Percentiles rank a stretch among this genome's conserved stretches.
Evolutionary conservation across 2,113 vertebrate genomes (phyloP).

Genomic region (Struthidea cinerea): DNA sequence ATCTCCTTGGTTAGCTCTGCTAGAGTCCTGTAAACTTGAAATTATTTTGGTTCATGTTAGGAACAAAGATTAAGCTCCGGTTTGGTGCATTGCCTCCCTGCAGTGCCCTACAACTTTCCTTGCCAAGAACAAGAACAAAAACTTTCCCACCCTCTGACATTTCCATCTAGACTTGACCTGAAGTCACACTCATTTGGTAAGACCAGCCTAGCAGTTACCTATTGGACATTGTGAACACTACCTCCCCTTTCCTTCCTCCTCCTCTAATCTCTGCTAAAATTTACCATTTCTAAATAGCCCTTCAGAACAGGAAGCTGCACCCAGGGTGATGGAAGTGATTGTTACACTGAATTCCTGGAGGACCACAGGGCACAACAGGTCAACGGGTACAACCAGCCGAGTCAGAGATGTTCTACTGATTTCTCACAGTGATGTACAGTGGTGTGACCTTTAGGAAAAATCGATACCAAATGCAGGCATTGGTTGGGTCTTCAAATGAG

Average conservation of each 20-base stretch:
- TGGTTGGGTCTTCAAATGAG: not conserved
- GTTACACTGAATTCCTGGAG: not conserved
- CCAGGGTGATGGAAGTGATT: not conserved
- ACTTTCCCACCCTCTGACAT: not conserved
- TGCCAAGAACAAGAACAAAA: not conserved
- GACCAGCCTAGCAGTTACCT: not conserved
- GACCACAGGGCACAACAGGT: not conserved
- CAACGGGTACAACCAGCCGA: not conserved
- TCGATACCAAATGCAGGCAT: not conserved
- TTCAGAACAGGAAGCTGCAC: not conserved
- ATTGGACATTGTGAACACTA: not conserved
- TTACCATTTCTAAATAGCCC: not conserved
- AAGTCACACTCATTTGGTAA: not conserved
- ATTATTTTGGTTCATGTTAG: not conserved
- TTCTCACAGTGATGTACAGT: not conserved
- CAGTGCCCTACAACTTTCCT: not conserved
- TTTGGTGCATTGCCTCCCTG: not conserved
- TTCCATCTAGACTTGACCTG: not conserved
- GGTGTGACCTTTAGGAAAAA: not conserved
- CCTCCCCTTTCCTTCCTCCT: not conserved
- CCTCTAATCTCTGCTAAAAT: not conserved
- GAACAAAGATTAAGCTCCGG: not conserved
- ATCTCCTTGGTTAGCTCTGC: not conserved
- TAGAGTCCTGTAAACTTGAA: not conserved
- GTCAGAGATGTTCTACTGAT: not conserved